A percentile compares a stretch with the other conserved stretches of the same genome.
Evolutionary conservation across 2,888 invertebrate species (phyloP).

Genomic region (Sminthurides aquaticus): DNA sequence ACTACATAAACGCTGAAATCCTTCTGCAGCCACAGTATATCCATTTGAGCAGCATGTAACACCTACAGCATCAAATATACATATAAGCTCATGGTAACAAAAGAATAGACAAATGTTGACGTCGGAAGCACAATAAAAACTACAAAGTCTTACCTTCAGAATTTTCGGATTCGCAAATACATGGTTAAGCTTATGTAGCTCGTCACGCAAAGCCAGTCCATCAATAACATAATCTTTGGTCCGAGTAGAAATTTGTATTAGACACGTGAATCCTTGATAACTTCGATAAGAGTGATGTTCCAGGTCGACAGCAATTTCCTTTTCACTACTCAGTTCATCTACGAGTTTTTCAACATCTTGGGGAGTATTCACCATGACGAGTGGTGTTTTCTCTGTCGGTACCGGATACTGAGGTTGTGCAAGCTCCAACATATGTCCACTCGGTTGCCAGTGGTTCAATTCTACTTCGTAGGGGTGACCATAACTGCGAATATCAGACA

Average conservation of each 20-base stretch:
- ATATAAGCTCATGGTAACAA: no score
- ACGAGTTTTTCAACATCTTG: constrained; percentile 60
- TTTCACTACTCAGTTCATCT: constrained; percentile 52
- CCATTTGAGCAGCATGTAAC: constrained; percentile 83
- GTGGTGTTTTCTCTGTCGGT: constrained; percentile 57
- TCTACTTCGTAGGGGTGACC: constrained; percentile 85
- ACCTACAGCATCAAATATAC: constrained; percentile 56
- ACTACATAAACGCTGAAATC: constrained; percentile 93
- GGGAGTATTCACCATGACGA: constrained; percentile 61
- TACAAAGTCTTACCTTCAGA: constrained; percentile 61
- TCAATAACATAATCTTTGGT: constrained; percentile 81
- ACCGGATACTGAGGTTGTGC: constrained; percentile 50
- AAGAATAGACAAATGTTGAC: no score
- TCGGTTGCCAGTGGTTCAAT: constrained; percentile 62
- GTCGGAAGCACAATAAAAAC: background rate
- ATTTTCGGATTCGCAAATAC: constrained; percentile 82
- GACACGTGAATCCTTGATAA: constrained; percentile 88
- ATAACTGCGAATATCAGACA: constrained; percentile 54
- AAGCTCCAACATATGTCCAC: constrained; percentile 49
- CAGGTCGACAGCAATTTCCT: constrained; percentile 43
- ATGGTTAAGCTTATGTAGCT: constrained; percentile 74
- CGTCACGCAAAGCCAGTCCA: constrained; percentile 70
- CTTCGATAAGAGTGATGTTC: constrained; percentile 84
- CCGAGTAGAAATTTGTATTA: constrained; percentile 85
- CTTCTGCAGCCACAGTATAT: constrained; percentile 88